Percentiles rank a stretch among this genome's conserved stretches.
phyloP scores from a whole-genome alignment of 1,140 invertebrate genomes.

The Caenorhabditis tropicalis region DNA sequence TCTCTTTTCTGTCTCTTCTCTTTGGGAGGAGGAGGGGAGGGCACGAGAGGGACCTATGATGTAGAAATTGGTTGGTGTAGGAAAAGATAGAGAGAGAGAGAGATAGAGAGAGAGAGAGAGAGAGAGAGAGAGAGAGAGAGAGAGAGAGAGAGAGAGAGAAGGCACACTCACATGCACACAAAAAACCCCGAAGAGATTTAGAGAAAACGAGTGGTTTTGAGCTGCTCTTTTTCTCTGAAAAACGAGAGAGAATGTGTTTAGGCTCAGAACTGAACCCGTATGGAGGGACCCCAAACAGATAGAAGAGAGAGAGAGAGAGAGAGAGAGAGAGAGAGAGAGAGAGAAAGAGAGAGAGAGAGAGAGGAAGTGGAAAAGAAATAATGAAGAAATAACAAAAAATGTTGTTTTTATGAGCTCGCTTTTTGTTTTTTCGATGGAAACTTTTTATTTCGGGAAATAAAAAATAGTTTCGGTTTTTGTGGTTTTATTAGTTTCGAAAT shows the following conservation, averaged over 20 bases:
- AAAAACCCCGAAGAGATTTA: too few relatives aligned
- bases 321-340: too few relatives aligned
- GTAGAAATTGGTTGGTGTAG: background rate
- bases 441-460: background rate
- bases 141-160: background rate
- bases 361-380: background rate
- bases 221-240: background rate
- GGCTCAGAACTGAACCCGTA: background rate
- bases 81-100: background rate
- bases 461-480: too few relatives aligned
- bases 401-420: too few relatives aligned
- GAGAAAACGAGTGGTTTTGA: too few relatives aligned
- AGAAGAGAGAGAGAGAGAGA: background rate
- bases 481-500: too few relatives aligned
- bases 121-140: background rate
- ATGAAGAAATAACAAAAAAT: constrained; percentile 1
- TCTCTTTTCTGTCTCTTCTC: background rate
- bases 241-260: background rate
- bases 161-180: background rate
- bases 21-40: background rate
- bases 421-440: background rate
- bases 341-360: background rate
- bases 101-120: background rate
- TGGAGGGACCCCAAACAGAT: background rate
- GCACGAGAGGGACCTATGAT: too few relatives aligned